These are phyloP conservation scores for Raja brachyura DNA, from an alignment of 2,113 vertebrate species.

Conservation along the genomic window DNA sequence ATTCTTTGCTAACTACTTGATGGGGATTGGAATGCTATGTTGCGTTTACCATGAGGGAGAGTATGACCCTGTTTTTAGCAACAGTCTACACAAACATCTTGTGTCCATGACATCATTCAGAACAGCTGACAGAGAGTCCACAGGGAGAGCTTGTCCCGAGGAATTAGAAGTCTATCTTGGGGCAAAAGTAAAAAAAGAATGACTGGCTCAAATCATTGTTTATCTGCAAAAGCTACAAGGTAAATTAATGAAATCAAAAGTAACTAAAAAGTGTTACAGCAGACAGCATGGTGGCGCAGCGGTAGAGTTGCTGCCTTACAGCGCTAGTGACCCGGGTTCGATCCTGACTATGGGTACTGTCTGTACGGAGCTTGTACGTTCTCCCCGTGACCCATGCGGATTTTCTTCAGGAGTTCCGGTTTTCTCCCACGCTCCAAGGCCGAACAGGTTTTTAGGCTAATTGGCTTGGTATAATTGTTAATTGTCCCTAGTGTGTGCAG, in stretches of 20 bases:
- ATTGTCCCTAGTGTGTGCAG: no score
- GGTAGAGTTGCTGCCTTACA: no score
- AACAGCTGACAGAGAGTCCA: not conserved
- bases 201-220: not conserved
- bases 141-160: not conserved
- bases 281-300: no score
- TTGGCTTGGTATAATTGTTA: no score
- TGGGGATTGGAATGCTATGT: not conserved
- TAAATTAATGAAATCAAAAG: not conserved
- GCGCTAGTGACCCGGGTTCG: no score
- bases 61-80: not conserved
- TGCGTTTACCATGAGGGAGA: slow-evolving; percentile 3
- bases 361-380: no score
- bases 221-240: not conserved
- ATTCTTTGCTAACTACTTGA: slow-evolving; percentile 5
- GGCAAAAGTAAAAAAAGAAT: no score
- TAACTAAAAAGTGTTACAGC: not conserved
- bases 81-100: not conserved
- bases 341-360: no score
- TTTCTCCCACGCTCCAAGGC: no score
- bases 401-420: no score
- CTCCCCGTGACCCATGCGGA: no score
- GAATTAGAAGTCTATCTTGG: not conserved
- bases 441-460: no score
- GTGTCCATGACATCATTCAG: not conserved